phyloP scores from a whole-genome alignment of 2,113 vertebrate species.

The Atractosteus spatula region DNA sequence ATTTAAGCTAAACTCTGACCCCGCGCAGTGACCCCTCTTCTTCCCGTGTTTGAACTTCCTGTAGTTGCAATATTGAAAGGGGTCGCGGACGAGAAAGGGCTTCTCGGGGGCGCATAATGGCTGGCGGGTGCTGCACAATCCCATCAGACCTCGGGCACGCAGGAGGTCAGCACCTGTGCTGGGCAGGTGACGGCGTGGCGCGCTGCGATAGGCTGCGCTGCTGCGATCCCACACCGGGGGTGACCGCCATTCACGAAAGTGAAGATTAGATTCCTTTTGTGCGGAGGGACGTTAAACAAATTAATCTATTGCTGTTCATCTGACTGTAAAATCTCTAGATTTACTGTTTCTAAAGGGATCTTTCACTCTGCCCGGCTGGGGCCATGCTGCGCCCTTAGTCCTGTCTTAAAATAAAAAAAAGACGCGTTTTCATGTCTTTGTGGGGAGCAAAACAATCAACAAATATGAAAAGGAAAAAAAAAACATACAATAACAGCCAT shows the following conservation, averaged over 20 bases:
- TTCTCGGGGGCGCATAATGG: constrained; percentile 69
- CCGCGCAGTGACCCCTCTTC: constrained; percentile 64
- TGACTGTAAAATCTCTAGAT: constrained; percentile 93
- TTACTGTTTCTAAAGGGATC: constrained; percentile 76
- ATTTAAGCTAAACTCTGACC: constrained; percentile 75
- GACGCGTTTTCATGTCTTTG: constrained; percentile 9
- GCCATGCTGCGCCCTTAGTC: constrained; percentile 55
- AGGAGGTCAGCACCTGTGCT: constrained; percentile 75
- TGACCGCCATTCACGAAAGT: constrained; percentile 75
- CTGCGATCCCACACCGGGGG: constrained; percentile 56
- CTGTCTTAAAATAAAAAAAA: constrained; percentile 30
- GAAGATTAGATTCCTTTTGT: constrained; percentile 82
- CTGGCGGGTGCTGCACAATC: constrained; percentile 54
- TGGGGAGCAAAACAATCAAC: constrained; percentile 8
- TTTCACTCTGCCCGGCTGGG: constrained; percentile 65
- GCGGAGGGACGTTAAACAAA: constrained; percentile 83
- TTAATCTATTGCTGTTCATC: constrained; percentile 89
- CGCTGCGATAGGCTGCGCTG: constrained; percentile 58
- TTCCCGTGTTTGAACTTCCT: constrained; percentile 70
- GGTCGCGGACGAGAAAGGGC: constrained; percentile 59
- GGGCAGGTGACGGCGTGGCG: constrained; percentile 79
- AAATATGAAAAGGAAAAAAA: constrained; percentile 4
- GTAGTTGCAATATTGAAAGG: constrained; percentile 59
- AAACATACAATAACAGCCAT: constrained; percentile 5
- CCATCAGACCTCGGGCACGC: constrained; percentile 57